Evolutionary conservation across 2,888 invertebrate species (phyloP), one percentile per base, ranked within the genome.

Genomic region (Liopterus haemorrhoidalis): DNA sequence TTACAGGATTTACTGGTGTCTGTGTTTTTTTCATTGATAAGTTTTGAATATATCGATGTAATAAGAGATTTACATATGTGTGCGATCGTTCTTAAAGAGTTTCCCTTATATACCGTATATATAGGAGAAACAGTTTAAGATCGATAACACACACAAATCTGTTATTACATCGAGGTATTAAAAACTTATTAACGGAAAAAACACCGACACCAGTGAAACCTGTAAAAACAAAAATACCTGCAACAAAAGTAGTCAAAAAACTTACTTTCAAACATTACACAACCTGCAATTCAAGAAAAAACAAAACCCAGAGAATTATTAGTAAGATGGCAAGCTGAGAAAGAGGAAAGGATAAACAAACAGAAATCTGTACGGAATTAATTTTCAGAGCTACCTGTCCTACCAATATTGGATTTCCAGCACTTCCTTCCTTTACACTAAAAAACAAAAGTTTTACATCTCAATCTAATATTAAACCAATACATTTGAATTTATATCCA

Each of bases 381-480:
- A 11, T 12, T 2, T 39, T 39, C 12, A 39, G 30, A 39, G 12
- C 19, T 19, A 30, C 28, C 8, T 14, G 14, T 11, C 14, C 27
- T 2, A 14, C 14, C 27, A 30, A 39, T n/a, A 1, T 39, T 6
- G 39, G 39, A 1, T 39, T 39, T 14, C 39, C 39, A 4, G 11
- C 27, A 2, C 6, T 38, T n/a, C n/a, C 16, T n/a, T 39, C 39
- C 9, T 39, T 39, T 19, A 30, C 39, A 3, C 39, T 30, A 0
- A 28, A 28, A 3, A 39, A 39, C 4, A 27, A 39, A 5, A 14
- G 12, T 12, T 39, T 39, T n/a, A 39, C 19, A 12, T 9, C 39
- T 5, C 39, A 27, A 1, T 14, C n/a, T 9, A 28, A 30, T 14
- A 8, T 28, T 2, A 39, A 39, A 39, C 28, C 30, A 12, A 25